Conservation (phyloP, 1,140 invertebrate genomes). For the Apis florea region DNA sequence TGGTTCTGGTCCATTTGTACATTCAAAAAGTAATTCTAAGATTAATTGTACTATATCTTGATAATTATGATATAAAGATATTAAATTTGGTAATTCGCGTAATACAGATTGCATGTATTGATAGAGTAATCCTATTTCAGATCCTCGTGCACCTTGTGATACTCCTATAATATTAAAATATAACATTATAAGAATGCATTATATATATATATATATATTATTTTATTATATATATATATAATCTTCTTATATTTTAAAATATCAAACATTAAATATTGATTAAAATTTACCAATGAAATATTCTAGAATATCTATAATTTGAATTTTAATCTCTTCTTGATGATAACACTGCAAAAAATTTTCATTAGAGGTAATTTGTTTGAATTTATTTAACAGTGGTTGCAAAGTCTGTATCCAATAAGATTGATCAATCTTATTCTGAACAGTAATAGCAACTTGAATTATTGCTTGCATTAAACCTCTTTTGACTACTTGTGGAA, state of each 20-base stretch:
- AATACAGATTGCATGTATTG: slow-evolving; percentile 84
- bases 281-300: slow-evolving; percentile 82
- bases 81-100: slow-evolving; percentile 84
- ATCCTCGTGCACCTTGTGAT: slow-evolving; percentile 82
- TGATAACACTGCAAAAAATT: slow-evolving; percentile 83
- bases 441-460: slow-evolving; percentile 77
- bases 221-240: slow-evolving; percentile 29
- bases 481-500: slow-evolving; percentile 80
- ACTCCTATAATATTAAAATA: slow-evolving; percentile 76
- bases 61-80: slow-evolving; percentile 91
- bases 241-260: neutral
- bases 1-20: slow-evolving; percentile 79
- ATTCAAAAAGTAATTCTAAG: slow-evolving; percentile 88
- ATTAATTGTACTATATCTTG: slow-evolving; percentile 89
- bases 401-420: slow-evolving; percentile 83
- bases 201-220: slow-evolving; percentile 6
- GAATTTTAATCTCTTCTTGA: slow-evolving; percentile 82
- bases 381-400: slow-evolving; percentile 83
- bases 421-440: slow-evolving; percentile 69
- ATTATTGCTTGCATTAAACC: slow-evolving; percentile 81
- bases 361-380: slow-evolving; percentile 80
- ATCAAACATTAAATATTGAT: neutral
- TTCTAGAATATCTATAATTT: slow-evolving; percentile 85
- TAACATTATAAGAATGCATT: neutral
- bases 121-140: slow-evolving; percentile 84